Conservation (phyloP, 1,140 invertebrate species). For the Ceratitis capitata region DNA sequence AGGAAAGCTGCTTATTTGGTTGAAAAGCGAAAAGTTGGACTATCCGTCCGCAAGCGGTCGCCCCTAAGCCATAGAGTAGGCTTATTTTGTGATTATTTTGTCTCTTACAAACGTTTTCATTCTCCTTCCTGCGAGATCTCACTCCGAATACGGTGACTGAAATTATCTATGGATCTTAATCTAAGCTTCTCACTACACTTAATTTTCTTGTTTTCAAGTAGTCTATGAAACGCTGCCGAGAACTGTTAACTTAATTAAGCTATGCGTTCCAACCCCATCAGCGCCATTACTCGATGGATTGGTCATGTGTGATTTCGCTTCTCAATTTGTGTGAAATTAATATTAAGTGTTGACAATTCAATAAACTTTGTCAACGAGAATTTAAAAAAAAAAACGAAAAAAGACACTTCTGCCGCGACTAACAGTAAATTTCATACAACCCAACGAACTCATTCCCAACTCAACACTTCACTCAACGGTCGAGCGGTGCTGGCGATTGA, state of each 20-base stretch:
- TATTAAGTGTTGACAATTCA: constrained; percentile 37
- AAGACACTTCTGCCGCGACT: not conserved
- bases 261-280: not conserved
- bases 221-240: not conserved
- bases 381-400: not conserved
- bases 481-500: not conserved
- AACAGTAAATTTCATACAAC: not conserved
- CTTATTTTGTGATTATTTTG: too few species aligned
- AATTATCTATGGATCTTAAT: too few species aligned
- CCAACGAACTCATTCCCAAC: not conserved
- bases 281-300: not conserved
- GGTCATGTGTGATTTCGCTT: not conserved
- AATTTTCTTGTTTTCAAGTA: too few species aligned
- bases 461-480: not conserved
- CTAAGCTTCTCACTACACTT: too few species aligned
- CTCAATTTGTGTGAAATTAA: constrained; percentile 15
- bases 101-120: too few species aligned
- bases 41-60: too few species aligned
- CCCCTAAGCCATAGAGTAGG: too few species aligned
- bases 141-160: too few species aligned
- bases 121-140: too few species aligned
- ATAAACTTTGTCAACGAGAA: constrained; percentile 9
- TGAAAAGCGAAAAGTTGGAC: too few species aligned
- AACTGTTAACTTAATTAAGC: constrained; percentile 30
- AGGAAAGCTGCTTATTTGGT: too few species aligned